phyloP scores from a whole-genome alignment of 2,113 vertebrate species.

The Anas platyrhynchos region DNA sequence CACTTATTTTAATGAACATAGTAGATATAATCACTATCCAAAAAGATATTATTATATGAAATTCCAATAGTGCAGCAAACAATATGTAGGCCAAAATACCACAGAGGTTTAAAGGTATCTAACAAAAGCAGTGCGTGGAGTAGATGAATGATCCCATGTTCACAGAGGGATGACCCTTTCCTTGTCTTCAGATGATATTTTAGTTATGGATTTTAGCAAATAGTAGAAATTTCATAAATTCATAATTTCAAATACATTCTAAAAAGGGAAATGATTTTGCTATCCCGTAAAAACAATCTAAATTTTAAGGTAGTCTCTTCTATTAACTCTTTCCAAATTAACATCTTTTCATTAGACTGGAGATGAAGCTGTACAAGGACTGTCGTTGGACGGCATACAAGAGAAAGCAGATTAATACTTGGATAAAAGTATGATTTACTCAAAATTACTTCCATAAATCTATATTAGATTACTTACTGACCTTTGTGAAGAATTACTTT shows the following conservation, averaged over 20 bases:
- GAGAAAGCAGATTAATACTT: not conserved
- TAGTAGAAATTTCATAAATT: not conserved
- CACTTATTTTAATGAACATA: not conserved
- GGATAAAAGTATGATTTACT: not conserved
- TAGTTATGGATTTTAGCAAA: not conserved
- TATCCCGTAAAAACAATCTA: not conserved
- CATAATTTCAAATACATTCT: not conserved
- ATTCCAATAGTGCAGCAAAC: not conserved
- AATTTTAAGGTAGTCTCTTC: not conserved
- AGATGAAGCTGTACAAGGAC: not conserved
- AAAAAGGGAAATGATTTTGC: not conserved
- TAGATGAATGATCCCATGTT: not conserved
- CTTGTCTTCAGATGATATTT: not conserved
- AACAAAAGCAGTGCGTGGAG: not conserved
- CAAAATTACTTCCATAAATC: not conserved
- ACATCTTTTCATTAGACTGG: not conserved
- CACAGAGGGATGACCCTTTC: not conserved
- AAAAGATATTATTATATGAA: too few species aligned
- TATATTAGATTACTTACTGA: not conserved
- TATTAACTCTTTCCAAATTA: not conserved
- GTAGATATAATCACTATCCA: too few species aligned
- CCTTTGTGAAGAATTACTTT: not conserved
- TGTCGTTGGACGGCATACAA: not conserved
- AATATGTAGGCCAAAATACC: not conserved
- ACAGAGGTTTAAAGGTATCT: not conserved